Percentiles rank a stretch among this genome's conserved stretches.
phyloP scores from a whole-genome alignment of 1,140 invertebrate genomes.

The Pentalonia nigronervosa region DNA sequence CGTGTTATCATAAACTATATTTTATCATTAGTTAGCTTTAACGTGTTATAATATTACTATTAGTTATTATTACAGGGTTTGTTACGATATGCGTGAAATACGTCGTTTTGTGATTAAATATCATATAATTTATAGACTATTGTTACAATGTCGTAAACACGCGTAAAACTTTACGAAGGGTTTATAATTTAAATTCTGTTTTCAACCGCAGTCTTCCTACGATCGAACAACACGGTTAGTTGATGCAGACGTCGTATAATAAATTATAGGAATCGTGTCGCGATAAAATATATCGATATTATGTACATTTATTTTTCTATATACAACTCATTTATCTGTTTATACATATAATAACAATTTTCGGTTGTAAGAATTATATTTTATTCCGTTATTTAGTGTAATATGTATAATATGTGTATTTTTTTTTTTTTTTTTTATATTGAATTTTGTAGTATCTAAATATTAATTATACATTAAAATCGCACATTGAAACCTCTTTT shows the following conservation, averaged over 20 bases:
- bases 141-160: neutral
- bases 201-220: neutral
- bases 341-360: neutral
- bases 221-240: neutral
- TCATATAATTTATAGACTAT: neutral
- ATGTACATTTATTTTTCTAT: neutral
- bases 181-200: neutral
- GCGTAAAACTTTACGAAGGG: neutral
- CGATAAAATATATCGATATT: neutral
- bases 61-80: conserved; percentile 32
- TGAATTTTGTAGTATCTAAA: conserved; percentile 23
- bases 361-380: conserved; percentile 19
- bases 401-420: conserved; percentile 29
- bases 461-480: conserved; percentile 38
- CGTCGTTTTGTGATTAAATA: neutral
- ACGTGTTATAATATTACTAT: neutral
- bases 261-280: neutral
- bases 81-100: neutral
- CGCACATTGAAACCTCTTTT: conserved; percentile 35
- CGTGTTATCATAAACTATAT: too few species aligned
- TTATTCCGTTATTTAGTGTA: conserved; percentile 47
- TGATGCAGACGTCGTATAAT: neutral
- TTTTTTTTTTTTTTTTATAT: conserved; percentile 25
- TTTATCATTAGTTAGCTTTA: neutral
- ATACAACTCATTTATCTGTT: neutral